Base-by-base conservation (phyloP, 2,888 invertebrate species). In the Limnephilus auricula region DNA sequence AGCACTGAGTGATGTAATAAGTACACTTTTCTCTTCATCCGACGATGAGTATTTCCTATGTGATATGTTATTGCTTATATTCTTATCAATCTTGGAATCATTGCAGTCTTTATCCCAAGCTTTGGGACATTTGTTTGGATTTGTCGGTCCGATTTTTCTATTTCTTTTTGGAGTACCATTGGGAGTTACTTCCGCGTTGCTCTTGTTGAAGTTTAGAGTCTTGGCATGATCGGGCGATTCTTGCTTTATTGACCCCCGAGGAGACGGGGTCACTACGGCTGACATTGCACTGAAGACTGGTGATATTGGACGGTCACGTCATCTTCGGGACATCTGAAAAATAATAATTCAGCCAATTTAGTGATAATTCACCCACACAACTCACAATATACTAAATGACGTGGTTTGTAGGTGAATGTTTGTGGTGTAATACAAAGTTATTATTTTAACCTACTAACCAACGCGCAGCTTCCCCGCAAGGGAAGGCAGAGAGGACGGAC, bases 1-100 rank as follows among this genome's bases (percentile, higher is more conserved):
- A n/a, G 84, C 65, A n/a, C 84, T 32, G 10, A 32, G 40, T 31
- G 90, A 91, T 83, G 83, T 83, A 18, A 91, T 34, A 85, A 91
- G 91, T 86, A 86, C 91, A 91, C 89, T 90, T 90, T 90, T 90
- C 32, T 91, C 91, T 84, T 91, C 91, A 32, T 91, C 86, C 31
- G 45, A 87, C 65, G 79, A 40, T 87, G 90, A 87, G 80, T 87
- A 82, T 45, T 91, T 89, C 45, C 85, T 84, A 79, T 40, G 32
- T 32, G 85, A 79, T 88, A 88, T n/a, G 40, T 32, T 32, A 30
- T 91, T 50, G 65, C 79, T 80, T 83, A 78, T 84, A 89, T 25
- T 65, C 25, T 83, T 50, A 30, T 90, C 65, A 83, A 65, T 37
- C 83, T 90, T 86, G 30, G 78, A 40, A 79, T n/a, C 25, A 90